Conservation (phyloP, 2,113 vertebrate species). For the Rhipidura dahli region DNA sequence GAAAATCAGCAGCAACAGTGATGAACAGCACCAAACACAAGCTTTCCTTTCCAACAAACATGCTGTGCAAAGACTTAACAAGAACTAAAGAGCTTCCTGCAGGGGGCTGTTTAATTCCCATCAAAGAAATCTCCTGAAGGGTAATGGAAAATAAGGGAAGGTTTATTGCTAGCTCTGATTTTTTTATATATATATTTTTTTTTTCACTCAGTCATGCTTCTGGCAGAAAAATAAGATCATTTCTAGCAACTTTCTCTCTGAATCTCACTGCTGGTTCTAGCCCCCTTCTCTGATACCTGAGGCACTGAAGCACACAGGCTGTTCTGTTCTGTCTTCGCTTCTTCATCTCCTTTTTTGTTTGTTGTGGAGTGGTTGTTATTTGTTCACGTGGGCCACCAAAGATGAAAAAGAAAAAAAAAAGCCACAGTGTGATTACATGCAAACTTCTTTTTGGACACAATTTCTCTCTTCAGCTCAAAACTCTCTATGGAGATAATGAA, state of each 20-base stretch:
- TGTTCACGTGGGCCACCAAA: background rate
- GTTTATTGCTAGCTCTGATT: slow-evolving; percentile 38
- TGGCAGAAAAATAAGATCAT: slow-evolving; percentile 25
- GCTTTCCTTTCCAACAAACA: slow-evolving; percentile 56
- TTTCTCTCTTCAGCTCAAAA: background rate
- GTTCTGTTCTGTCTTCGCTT: background rate
- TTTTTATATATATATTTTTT: too few relatives aligned
- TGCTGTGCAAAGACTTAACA: slow-evolving; percentile 63
- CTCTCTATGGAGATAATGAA: slow-evolving; percentile 21
- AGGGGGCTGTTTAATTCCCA: slow-evolving; percentile 75
- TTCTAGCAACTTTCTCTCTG: slow-evolving; percentile 25
- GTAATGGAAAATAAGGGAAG: slow-evolving; percentile 51
- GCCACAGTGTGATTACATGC: background rate
- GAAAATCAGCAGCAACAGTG: slow-evolving; percentile 56
- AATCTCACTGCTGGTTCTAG: background rate
- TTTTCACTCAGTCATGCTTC: background rate
- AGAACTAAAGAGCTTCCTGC: slow-evolving; percentile 67
- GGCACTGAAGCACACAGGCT: background rate
- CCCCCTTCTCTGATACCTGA: background rate
- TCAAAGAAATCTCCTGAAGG: slow-evolving; percentile 65
- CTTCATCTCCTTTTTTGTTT: background rate
- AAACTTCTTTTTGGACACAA: background rate
- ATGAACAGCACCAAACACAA: slow-evolving; percentile 65
- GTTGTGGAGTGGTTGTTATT: background rate
- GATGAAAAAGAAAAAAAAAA: background rate